Evolutionary conservation across 2,797 vertebrate genomes (phyloP).

Genomic region (Selene dorsalis): DNA sequence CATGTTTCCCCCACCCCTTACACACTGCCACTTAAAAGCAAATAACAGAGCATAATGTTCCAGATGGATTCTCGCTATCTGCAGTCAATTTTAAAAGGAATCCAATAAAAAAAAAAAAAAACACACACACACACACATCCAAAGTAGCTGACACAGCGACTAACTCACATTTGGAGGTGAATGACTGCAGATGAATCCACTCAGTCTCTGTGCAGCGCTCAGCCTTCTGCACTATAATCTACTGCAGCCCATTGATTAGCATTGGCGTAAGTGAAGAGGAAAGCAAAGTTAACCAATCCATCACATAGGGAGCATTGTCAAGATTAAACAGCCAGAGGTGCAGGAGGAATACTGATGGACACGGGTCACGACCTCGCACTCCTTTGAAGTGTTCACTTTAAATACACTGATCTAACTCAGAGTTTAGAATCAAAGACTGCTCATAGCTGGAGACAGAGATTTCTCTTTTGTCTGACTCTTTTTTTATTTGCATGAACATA

Average conservation of each 20-base stretch:
- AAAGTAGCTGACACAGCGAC: conserved; percentile 70
- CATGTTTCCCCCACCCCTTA: not conserved
- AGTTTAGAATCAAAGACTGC: not conserved
- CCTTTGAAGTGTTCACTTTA: conserved; percentile 63
- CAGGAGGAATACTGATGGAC: conserved; percentile 53
- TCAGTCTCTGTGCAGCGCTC: conserved; percentile 42
- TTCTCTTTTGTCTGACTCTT: conserved; percentile 37
- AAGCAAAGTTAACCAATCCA: conserved; percentile 65
- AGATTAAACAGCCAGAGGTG: conserved; percentile 52
- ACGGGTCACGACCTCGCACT: conserved; percentile 44
- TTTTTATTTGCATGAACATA: conserved; percentile 49
- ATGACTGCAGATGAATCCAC: conserved; percentile 66
- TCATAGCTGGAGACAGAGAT: conserved; percentile 24
- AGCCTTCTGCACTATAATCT: conserved; percentile 66
- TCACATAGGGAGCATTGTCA: conserved; percentile 63
- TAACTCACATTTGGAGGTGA: conserved; percentile 48
- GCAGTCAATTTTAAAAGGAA: conserved; percentile 69
- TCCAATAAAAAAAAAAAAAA: conserved; percentile 36
- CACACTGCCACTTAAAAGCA: conserved; percentile 20
- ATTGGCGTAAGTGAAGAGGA: conserved; percentile 55
- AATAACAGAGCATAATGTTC: conserved; percentile 46
- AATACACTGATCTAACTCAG: conserved; percentile 40
- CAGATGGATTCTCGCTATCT: conserved; percentile 58
- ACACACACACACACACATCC: not conserved
- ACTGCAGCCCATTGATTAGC: conserved; percentile 72